Conservation (phyloP, 2,797 vertebrate species). For the Xenops minutus region DNA sequence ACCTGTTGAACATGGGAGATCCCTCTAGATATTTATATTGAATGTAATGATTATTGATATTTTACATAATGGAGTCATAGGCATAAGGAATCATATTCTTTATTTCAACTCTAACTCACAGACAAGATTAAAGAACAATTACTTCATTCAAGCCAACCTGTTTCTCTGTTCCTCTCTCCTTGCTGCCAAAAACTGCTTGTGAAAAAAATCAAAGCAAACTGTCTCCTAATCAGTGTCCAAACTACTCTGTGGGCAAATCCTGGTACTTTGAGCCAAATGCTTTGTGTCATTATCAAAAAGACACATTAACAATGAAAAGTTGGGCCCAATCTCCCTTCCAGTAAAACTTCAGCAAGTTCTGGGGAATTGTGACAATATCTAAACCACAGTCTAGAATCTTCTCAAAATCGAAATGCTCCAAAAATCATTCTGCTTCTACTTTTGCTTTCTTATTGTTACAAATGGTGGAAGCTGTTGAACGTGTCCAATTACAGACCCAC, state of each 20-base stretch:
- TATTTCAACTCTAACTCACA: neutral
- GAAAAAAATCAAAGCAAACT: neutral
- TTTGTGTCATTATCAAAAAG: neutral
- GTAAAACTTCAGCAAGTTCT: neutral
- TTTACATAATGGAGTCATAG: neutral
- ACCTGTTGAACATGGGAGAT: neutral
- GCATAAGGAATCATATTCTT: neutral
- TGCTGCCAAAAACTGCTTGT: neutral
- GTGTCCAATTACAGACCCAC: neutral
- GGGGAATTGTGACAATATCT: neutral
- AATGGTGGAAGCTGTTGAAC: neutral
- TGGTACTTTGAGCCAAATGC: neutral
- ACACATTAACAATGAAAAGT: fast-evolving
- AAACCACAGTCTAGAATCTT: neutral
- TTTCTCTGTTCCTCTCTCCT: neutral
- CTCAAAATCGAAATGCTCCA: neutral
- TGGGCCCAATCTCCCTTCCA: neutral
- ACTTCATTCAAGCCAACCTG: neutral
- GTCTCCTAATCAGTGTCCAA: neutral
- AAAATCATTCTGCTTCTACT: neutral
- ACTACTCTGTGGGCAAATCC: neutral
- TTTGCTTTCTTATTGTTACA: neutral
- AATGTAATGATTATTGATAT: neutral
- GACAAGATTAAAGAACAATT: neutral
- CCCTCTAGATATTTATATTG: neutral